Percentiles rank a stretch among this genome's conserved stretches.
Conservation (phyloP, 2,113 vertebrate species). For the Malurus cyaneus region DNA sequence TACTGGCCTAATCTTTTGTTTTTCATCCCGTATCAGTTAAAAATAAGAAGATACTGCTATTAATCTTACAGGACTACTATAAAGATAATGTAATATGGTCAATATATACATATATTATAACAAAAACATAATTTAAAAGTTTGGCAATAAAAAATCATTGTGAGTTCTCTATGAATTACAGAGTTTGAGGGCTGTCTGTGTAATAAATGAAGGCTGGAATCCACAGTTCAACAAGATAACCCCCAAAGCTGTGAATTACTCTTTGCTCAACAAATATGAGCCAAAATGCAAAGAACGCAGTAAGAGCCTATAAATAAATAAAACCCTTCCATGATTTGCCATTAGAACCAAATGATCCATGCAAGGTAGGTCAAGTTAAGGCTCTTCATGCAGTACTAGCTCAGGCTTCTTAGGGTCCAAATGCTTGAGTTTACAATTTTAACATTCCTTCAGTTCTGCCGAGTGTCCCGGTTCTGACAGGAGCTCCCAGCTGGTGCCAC, state of each 20-base stretch:
- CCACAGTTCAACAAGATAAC: background rate
- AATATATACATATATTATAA: background rate
- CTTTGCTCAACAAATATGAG: background rate
- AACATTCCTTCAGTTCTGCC: background rate
- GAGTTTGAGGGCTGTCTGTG: background rate
- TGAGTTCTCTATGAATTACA: background rate
- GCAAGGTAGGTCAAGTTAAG: background rate
- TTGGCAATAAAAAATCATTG: background rate
- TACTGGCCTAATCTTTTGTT: conserved; percentile 9
- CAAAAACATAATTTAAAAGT: background rate
- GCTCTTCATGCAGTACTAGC: background rate
- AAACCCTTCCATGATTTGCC: background rate
- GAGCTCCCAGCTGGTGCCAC: background rate
- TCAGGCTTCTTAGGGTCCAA: background rate
- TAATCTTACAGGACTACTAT: conserved; percentile 10
- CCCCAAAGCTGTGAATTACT: background rate
- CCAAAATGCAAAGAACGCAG: background rate
- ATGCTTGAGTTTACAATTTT: background rate
- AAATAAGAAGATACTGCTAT: background rate
- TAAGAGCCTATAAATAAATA: background rate
- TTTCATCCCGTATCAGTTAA: conserved; percentile 27
- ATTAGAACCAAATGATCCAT: background rate
- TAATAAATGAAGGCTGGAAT: background rate
- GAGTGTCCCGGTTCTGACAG: background rate
- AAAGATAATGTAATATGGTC: conserved; percentile 16